Evolutionary conservation across 1,140 invertebrate genomes (phyloP).

Genomic region (Geopemphigus sp.): DNA sequence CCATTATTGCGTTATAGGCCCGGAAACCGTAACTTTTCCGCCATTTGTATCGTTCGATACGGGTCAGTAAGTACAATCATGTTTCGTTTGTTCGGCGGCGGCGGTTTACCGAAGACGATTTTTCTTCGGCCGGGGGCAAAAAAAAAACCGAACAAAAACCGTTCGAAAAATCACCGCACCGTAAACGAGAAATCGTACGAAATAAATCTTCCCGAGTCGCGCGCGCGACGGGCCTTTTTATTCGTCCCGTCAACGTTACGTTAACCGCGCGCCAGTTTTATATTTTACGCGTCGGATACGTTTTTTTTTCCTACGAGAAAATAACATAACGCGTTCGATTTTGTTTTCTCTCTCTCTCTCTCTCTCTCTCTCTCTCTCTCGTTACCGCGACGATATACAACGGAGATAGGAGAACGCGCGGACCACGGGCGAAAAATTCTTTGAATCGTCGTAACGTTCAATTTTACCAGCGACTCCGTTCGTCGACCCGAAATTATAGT

Average conservation of each 20-base stretch:
- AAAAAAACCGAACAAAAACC: background rate
- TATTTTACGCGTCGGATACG: too few relatives aligned
- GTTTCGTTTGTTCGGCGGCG: constrained; percentile 40
- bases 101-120: constrained; percentile 46
- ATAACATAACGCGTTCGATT: background rate
- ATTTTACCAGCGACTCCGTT: too few relatives aligned
- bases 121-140: background rate
- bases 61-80: constrained; percentile 46
- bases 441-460: too few relatives aligned
- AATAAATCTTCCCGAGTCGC: constrained; percentile 48
- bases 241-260: too few relatives aligned
- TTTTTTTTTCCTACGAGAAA: too few relatives aligned
- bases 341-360: background rate
- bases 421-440: too few relatives aligned
- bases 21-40: constrained; percentile 49
- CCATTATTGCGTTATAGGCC: background rate
- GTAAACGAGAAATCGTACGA: constrained; percentile 45
- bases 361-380: too few relatives aligned
- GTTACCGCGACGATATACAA: too few relatives aligned
- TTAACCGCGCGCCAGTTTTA: background rate
- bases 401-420: too few relatives aligned
- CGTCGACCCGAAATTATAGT: too few relatives aligned
- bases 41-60: constrained; percentile 38
- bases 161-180: constrained; percentile 39
- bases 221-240: too few relatives aligned